Conservation (phyloP, 2,888 invertebrate species). For the Melitaea athalia region DNA sequence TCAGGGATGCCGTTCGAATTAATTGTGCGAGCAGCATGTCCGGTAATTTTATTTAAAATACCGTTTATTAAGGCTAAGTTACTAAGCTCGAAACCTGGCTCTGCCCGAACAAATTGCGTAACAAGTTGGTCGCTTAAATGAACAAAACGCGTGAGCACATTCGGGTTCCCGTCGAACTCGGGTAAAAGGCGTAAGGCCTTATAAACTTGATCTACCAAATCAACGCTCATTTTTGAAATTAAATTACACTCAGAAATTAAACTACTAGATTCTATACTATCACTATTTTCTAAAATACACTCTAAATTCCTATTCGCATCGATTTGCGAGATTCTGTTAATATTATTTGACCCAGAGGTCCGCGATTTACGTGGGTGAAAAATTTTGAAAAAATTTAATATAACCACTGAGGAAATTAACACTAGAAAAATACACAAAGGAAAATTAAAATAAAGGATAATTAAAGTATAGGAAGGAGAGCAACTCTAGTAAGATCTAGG, state of each 20-base stretch:
- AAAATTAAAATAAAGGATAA: constrained; percentile 4
- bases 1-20: background rate
- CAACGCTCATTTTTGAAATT: background rate
- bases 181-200: too few species aligned
- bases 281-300: background rate
- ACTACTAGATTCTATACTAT: background rate
- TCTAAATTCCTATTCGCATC: constrained; percentile 12
- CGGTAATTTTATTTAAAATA: too few species aligned
- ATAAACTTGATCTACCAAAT: too few species aligned
- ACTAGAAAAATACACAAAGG: background rate
- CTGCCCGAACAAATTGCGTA: too few species aligned
- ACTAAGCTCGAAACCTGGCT: too few species aligned
- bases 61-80: too few species aligned
- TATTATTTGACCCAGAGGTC: constrained; percentile 7
- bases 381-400: background rate
- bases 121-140: too few species aligned
- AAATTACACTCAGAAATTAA: too few species aligned
- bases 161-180: too few species aligned
- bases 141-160: too few species aligned
- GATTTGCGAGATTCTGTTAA: constrained; percentile 15
- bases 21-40: too few species aligned
- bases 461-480: constrained; percentile 7
- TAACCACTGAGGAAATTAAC: background rate
- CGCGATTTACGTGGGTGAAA: too few species aligned
- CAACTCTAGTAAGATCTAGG: constrained; percentile 18